Evolutionary conservation across 2,113 vertebrate species (phyloP).

Genomic region (Boulengeromyrus knoepffleri): DNA sequence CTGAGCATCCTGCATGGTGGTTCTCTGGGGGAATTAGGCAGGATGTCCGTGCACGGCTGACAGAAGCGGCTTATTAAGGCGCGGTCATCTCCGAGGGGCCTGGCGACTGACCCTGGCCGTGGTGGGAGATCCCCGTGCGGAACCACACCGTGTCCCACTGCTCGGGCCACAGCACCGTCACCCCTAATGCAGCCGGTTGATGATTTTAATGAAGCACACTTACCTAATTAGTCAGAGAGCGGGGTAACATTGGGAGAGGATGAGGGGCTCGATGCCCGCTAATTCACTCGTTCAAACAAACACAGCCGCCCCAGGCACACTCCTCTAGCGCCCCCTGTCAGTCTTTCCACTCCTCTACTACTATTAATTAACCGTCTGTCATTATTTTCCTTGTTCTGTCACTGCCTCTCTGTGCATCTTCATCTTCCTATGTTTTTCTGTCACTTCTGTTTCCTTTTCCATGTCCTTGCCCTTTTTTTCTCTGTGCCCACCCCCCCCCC

Average conservation of each 20-base stretch:
- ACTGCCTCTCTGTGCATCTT: conserved; percentile 47
- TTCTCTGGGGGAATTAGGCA: background rate
- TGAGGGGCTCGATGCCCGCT: conserved; percentile 54
- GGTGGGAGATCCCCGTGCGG: background rate
- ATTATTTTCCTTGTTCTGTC: conserved; percentile 31
- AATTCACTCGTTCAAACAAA: conserved; percentile 58
- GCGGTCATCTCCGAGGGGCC: too few species aligned
- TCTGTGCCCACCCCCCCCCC: too few species aligned
- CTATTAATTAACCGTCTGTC: background rate
- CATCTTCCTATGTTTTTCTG: conserved; percentile 5
- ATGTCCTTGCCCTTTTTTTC: conserved; percentile 19
- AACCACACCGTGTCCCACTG: background rate
- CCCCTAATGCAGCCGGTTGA: conserved; percentile 41
- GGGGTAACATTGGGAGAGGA: conserved; percentile 51
- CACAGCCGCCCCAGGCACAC: conserved; percentile 54
- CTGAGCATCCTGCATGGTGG: background rate
- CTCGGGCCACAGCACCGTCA: background rate
- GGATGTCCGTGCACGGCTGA: background rate
- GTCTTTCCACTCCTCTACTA: background rate
- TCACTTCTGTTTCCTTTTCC: conserved; percentile 16
- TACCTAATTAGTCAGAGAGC: conserved; percentile 52
- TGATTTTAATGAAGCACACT: conserved; percentile 50
- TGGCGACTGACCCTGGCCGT: too few species aligned
- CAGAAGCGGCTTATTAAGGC: background rate
- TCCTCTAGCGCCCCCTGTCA: conserved; percentile 17